Conservation (phyloP, 2,888 invertebrate species). For the Tuta absoluta region DNA sequence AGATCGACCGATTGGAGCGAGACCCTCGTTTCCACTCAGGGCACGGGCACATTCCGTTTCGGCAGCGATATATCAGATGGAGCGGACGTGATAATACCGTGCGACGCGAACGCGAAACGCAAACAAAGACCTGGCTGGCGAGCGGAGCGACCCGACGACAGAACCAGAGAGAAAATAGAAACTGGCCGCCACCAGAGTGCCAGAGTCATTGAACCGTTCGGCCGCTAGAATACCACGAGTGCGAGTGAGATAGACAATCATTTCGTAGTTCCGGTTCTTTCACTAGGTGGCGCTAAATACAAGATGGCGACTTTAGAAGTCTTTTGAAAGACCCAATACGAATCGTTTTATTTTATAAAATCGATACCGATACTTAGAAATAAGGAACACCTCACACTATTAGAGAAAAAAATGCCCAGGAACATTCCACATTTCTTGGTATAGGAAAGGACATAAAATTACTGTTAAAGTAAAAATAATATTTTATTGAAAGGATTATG, state of each 20-base stretch:
- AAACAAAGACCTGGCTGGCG: constrained; percentile 78
- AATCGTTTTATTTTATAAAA: constrained; percentile 16
- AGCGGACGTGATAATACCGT: constrained; percentile 69
- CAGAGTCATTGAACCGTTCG: constrained; percentile 81
- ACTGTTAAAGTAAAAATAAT: too few relatives aligned
- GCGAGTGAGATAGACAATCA: constrained; percentile 64
- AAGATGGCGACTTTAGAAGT: constrained; percentile 31
- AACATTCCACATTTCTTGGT: too few relatives aligned
- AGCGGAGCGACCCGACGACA: constrained; percentile 66
- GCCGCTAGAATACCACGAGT: constrained; percentile 59
- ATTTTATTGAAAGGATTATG: too few relatives aligned
- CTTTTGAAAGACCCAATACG: constrained; percentile 56
- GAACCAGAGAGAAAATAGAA: constrained; percentile 82
- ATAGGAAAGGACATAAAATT: too few relatives aligned
- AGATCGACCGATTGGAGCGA: constrained; percentile 76
- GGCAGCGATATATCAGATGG: constrained; percentile 67
- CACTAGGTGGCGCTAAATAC: constrained; percentile 57
- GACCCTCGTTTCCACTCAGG: constrained; percentile 77
- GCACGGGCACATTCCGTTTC: constrained; percentile 78
- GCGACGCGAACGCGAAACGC: constrained; percentile 79
- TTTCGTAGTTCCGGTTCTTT: constrained; percentile 32
- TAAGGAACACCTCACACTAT: too few relatives aligned
- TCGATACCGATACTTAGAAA: too few relatives aligned
- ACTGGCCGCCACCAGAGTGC: too few relatives aligned
- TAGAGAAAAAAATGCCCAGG: too few relatives aligned